phyloP scores from a whole-genome alignment of 2,113 vertebrate genomes.

The Caretta caretta region DNA sequence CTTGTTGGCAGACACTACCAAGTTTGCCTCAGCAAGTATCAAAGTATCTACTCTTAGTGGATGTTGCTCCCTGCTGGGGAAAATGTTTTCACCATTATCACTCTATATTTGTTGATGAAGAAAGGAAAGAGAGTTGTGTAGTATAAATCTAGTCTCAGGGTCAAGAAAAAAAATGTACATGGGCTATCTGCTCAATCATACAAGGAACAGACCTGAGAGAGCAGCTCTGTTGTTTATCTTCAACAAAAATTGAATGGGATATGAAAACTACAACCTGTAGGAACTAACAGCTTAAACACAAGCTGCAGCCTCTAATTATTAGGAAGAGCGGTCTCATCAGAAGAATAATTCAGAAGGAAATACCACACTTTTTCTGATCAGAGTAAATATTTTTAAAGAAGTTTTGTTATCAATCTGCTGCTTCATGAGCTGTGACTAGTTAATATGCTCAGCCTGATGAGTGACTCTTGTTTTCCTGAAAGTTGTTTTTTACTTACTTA shows the following conservation, averaged over 20 bases:
- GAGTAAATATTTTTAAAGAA: background rate
- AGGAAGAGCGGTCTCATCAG: background rate
- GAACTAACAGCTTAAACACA: background rate
- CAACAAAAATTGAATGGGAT: background rate
- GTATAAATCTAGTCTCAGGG: background rate
- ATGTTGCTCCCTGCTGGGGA: background rate
- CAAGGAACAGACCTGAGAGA: background rate
- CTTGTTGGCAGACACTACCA: background rate
- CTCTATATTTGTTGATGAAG: background rate
- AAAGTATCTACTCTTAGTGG: background rate
- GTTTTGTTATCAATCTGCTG: background rate
- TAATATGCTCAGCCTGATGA: background rate
- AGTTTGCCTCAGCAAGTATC: background rate
- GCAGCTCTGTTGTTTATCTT: background rate
- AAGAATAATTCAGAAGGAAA: background rate
- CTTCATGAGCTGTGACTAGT: constrained; percentile 1
- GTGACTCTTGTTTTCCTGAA: constrained; percentile 23
- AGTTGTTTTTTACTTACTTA: background rate
- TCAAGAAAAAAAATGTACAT: background rate
- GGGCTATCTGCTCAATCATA: background rate
- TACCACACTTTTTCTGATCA: background rate
- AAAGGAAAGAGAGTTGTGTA: background rate
- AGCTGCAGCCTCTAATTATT: background rate
- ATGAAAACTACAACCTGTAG: background rate
- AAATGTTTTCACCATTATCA: background rate